A percentile compares a stretch with the other conserved stretches of the same genome.
Evolutionary conservation across 2,797 vertebrate genomes (phyloP).

Genomic region (Tokudaia muenninki): DNA sequence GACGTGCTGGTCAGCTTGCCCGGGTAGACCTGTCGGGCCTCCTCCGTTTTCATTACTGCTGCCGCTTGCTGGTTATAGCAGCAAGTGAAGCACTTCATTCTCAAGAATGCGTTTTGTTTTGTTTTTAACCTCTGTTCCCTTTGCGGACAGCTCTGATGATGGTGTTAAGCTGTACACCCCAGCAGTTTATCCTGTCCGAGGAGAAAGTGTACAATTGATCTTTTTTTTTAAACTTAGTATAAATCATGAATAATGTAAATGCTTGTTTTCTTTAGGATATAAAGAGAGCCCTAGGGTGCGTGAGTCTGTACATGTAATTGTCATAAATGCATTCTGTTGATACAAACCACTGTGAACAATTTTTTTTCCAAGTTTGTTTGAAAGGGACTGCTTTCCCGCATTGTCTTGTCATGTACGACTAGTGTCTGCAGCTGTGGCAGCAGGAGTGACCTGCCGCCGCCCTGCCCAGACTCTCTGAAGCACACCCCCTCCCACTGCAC

Average conservation of each 20-base stretch:
- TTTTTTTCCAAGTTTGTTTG: constrained; percentile 87
- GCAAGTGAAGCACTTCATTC: constrained; percentile 85
- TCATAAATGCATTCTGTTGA: constrained; percentile 87
- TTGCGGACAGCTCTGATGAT: constrained; percentile 78
- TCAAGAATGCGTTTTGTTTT: constrained; percentile 82
- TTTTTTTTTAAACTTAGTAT: constrained; percentile 73
- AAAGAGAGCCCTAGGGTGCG: constrained; percentile 89
- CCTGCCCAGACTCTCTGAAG: constrained; percentile 89
- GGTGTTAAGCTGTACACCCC: constrained; percentile 86
- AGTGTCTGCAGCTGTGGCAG: constrained; percentile 86
- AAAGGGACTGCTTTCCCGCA: constrained; percentile 89
- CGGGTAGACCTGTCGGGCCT: constrained; percentile 86
- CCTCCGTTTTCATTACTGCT: constrained; percentile 84
- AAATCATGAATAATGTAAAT: constrained; percentile 86
- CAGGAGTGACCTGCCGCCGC: constrained; percentile 85
- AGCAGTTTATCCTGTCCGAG: constrained; percentile 75
- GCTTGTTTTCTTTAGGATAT: constrained; percentile 87
- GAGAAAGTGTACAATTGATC: constrained; percentile 78
- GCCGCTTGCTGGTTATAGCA: constrained; percentile 90
- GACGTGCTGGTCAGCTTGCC: constrained; percentile 90
- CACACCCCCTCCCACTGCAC: constrained; percentile 84
- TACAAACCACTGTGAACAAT: constrained; percentile 91
- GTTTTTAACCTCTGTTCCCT: constrained; percentile 76
- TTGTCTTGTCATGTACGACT: constrained; percentile 86
- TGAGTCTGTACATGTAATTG: constrained; percentile 86